Percentiles rank a stretch among this genome's conserved stretches.
These are phyloP conservation scores for Pedetes capensis DNA, from an alignment of 2,113 vertebrate genomes.

Conservation along the genomic window DNA sequence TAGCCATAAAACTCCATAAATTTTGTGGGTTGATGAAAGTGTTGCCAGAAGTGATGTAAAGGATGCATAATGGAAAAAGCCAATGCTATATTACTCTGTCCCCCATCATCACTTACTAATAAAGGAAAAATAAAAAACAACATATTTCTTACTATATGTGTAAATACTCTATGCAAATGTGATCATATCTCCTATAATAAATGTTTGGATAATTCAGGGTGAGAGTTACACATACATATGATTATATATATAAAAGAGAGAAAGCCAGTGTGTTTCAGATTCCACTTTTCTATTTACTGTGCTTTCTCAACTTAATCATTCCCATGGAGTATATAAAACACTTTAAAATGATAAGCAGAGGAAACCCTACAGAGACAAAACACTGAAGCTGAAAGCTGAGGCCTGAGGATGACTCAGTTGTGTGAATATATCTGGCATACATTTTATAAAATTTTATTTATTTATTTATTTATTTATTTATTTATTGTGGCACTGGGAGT, in stretches of 20 bases:
- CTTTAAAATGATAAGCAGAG: not conserved
- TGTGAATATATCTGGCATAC: not conserved
- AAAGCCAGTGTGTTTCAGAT: not conserved
- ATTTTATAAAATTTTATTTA: too few species aligned
- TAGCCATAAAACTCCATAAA: too few species aligned
- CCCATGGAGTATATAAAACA: not conserved
- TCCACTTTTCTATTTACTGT: not conserved
- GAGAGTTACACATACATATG: not conserved
- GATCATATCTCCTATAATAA: not conserved
- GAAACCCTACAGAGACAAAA: not conserved
- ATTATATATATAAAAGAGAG: not conserved
- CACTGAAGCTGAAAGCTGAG: not conserved
- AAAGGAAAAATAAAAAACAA: too few species aligned
- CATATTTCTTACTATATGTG: too few species aligned
- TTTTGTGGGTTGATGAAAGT: too few species aligned
- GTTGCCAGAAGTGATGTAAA: too few species aligned
- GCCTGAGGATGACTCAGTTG: too few species aligned
- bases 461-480: too few species aligned
- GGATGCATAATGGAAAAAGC: too few species aligned
- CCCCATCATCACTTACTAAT: too few species aligned
- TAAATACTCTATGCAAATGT: not conserved
- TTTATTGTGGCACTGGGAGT: too few species aligned
- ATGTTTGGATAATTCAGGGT: not conserved
- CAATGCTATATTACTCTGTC: too few species aligned
- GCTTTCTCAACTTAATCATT: not conserved